A percentile compares a stretch with the other conserved stretches of the same genome.
These are phyloP conservation scores for Drosophila infuscata DNA, from an alignment of 2,888 invertebrate species.

Conservation along the genomic window DNA sequence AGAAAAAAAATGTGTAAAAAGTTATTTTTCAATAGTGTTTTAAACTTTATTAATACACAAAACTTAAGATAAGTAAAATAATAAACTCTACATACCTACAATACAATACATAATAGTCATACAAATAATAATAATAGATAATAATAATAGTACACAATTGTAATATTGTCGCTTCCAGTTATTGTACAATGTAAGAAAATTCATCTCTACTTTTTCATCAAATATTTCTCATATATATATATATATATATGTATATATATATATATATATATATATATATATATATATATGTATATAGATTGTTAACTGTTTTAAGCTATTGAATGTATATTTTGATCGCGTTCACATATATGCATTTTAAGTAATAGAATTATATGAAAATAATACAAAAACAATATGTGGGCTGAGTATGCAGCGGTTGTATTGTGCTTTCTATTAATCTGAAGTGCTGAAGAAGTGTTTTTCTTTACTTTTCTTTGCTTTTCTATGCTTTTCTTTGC, in stretches of 20 bases:
- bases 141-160: constrained; percentile 81
- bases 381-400: constrained; percentile 75
- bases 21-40: constrained; percentile 78
- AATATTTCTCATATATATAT: constrained; percentile 27
- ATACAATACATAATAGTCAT: constrained; percentile 82
- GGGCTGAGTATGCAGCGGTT: constrained; percentile 73
- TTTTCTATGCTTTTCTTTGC: constrained; percentile 20
- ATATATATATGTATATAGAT: constrained; percentile 26
- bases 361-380: constrained; percentile 67
- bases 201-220: constrained; percentile 38
- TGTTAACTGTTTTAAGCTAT: constrained; percentile 49
- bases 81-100: constrained; percentile 85
- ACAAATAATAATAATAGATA: constrained; percentile 79
- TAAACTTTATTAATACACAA: constrained; percentile 82
- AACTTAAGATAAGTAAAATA: constrained; percentile 80
- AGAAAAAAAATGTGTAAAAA: constrained; percentile 5
- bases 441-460: constrained; percentile 20
- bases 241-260: constrained; percentile 19
- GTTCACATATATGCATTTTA: constrained; percentile 62
- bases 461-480: constrained; percentile 34
- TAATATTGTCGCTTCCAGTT: constrained; percentile 78
- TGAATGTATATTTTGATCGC: constrained; percentile 67
- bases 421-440: constrained; percentile 1
- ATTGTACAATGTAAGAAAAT: constrained; percentile 78
- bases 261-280: constrained; percentile 19